Conservation (phyloP, 2,113 vertebrate genomes). For the Notarius quadriscutis region DNA sequence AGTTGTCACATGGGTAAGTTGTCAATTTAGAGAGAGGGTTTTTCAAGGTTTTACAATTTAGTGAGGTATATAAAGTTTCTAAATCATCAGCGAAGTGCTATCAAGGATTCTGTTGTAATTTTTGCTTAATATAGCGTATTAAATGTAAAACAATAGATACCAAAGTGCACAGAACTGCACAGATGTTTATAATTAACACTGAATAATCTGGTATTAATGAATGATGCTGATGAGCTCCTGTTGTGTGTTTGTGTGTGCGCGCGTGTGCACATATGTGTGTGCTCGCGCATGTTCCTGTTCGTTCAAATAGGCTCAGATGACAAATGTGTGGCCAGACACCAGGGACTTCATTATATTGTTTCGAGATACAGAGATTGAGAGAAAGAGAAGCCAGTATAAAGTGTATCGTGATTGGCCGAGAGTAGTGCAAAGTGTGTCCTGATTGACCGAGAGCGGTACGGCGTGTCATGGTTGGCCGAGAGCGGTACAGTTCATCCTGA, state of each 20-base stretch:
- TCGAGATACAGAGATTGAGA: conserved; percentile 26
- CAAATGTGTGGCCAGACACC: conserved; percentile 67
- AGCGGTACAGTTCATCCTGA: background rate
- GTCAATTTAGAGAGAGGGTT: background rate
- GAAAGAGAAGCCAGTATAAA: too few relatives aligned
- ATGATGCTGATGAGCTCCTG: background rate
- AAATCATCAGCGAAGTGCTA: background rate
- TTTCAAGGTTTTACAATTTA: background rate
- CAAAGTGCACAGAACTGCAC: background rate
- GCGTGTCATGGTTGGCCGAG: background rate
- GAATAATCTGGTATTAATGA: background rate
- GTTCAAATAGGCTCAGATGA: conserved; percentile 59
- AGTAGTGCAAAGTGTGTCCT: background rate
- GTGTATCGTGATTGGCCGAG: background rate
- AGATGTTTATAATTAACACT: background rate
- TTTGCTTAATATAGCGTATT: background rate
- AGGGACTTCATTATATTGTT: conserved; percentile 67
- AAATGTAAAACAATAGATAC: background rate
- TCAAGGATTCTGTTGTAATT: background rate
- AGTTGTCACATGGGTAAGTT: background rate
- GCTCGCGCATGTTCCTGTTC: background rate
- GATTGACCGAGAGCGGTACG: background rate
- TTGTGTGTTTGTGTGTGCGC: background rate
- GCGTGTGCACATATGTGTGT: background rate
- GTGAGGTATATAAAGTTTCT: background rate